Conservation (phyloP, 1,140 invertebrate genomes). For the Cyclargus thomasi region DNA sequence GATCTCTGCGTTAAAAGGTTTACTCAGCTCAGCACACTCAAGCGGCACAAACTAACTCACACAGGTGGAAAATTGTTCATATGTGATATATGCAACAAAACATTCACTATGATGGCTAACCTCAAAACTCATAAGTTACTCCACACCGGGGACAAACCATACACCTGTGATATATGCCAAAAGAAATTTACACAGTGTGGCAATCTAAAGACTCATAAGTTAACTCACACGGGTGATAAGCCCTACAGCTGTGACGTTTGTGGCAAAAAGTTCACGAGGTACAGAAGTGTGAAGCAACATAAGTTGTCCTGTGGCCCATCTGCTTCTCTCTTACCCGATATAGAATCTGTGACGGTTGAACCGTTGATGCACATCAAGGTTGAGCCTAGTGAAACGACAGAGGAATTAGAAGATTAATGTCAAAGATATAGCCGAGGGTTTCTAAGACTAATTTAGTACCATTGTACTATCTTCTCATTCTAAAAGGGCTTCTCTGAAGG, state of each 20-base stretch:
- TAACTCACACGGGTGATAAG: not conserved
- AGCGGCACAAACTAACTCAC: slow-evolving; percentile 1
- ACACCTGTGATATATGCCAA: slow-evolving; percentile 1
- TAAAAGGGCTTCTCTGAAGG: too few species aligned
- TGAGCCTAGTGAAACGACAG: too few species aligned
- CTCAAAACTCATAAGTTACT: not conserved
- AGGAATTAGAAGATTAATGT: too few species aligned
- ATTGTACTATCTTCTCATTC: too few species aligned
- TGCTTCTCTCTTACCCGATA: not conserved
- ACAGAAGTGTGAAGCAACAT: not conserved
- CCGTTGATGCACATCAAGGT: too few species aligned
- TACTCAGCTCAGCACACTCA: not conserved
- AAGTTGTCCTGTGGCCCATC: not conserved
- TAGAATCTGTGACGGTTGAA: too few species aligned
- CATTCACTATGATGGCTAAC: not conserved
- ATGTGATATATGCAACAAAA: slow-evolving; percentile 12
- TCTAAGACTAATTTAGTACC: too few species aligned
- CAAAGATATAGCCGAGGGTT: too few species aligned
- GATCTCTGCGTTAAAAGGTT: slow-evolving; percentile 1
- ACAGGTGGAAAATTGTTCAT: slow-evolving; percentile 8
- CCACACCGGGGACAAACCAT: not conserved
- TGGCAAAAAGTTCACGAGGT: not conserved
- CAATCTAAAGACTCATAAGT: slow-evolving; percentile 1
- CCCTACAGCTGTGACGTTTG: not conserved
- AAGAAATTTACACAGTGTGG: not conserved